Evolutionary conservation across 2,113 vertebrate species (phyloP).

Genomic region (Corythoichthys intestinalis): DNA sequence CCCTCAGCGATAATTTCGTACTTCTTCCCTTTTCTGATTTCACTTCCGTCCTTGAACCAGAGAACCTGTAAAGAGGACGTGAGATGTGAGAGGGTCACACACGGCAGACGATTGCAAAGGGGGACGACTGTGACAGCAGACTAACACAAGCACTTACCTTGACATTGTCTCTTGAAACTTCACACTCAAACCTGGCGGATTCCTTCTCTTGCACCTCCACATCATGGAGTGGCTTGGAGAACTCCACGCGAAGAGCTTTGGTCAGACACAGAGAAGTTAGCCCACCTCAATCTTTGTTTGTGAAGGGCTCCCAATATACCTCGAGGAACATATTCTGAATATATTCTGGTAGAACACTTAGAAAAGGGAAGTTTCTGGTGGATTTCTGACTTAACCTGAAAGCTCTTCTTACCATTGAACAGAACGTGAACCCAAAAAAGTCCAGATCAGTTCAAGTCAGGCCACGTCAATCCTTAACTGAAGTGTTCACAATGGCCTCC

Average conservation of each 20-base stretch:
- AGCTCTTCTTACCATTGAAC: no score
- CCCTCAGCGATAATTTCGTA: conserved; percentile 92
- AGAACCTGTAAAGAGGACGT: conserved; percentile 73
- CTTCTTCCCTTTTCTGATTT: conserved; percentile 97
- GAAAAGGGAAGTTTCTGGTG: no score
- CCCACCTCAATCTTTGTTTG: not conserved
- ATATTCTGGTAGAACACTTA: no score
- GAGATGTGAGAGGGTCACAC: not conserved
- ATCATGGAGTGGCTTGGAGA: conserved; percentile 89
- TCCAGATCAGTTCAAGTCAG: no score
- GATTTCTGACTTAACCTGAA: no score
- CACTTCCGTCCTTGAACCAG: conserved; percentile 95
- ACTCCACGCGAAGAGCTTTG: conserved; percentile 88
- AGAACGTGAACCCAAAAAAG: no score
- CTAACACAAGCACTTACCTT: conserved; percentile 72
- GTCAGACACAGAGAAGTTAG: not conserved
- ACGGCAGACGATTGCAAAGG: not conserved
- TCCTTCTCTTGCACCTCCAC: conserved; percentile 93
- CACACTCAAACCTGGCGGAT: conserved; percentile 91
- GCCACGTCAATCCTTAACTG: not conserved
- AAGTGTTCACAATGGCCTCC: not conserved
- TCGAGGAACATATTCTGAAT: no score
- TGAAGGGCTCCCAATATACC: no score
- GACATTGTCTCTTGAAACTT: conserved; percentile 86
- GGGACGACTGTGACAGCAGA: not conserved